Percentiles rank a stretch among this genome's conserved stretches.
Evolutionary conservation across 2,888 invertebrate species (phyloP).

Genomic region (Thera obeliscata): DNA sequence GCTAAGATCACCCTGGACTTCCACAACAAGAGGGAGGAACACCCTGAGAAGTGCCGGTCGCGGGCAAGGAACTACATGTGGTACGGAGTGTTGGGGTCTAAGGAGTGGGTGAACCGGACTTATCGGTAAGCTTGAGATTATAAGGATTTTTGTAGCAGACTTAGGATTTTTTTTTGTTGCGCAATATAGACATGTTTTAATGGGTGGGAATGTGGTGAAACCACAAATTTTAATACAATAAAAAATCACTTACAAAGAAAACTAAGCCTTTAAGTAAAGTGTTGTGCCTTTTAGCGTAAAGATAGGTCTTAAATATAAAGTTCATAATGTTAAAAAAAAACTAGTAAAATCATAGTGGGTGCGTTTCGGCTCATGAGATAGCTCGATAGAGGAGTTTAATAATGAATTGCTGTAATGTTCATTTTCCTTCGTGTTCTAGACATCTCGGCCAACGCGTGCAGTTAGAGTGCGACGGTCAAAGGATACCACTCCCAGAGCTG

Average conservation of each 20-base stretch:
- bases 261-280: too few species aligned
- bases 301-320: too few species aligned
- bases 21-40: conserved; percentile 98
- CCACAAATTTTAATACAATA: too few species aligned
- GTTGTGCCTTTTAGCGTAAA: too few species aligned
- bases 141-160: neutral
- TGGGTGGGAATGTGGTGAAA: too few species aligned
- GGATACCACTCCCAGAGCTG: conserved; percentile 96
- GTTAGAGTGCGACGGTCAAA: conserved; percentile 97
- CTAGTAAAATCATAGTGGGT: too few species aligned
- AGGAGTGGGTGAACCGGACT: conserved; percentile 93
- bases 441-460: conserved; percentile 98
- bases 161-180: too few species aligned
- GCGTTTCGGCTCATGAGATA: too few species aligned
- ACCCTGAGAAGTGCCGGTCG: conserved; percentile 97
- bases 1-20: conserved; percentile 99
- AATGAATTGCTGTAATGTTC: neutral
- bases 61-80: conserved; percentile 98
- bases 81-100: conserved; percentile 93
- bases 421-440: conserved; percentile 48
- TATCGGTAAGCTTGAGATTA: conserved; percentile 86
- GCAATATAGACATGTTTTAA: too few species aligned
- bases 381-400: too few species aligned
- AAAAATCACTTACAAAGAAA: too few species aligned
- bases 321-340: too few species aligned